Base-by-base conservation (phyloP, 1,140 invertebrate species). In the Calephelis virginiensis region DNA sequence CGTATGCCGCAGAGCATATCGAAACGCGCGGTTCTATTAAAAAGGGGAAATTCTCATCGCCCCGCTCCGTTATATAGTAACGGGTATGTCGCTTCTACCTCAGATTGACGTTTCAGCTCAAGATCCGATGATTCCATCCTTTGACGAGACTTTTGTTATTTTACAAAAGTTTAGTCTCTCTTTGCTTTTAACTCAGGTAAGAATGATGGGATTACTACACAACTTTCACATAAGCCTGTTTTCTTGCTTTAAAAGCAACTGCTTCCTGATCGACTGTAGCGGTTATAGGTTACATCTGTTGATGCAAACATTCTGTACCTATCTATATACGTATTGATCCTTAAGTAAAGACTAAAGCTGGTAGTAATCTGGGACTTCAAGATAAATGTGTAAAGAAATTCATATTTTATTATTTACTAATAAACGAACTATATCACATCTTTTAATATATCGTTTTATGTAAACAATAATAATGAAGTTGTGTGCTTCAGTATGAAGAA, bases 11-110 rank as follows among this genome's bases (percentile, higher is more conserved):
- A 6, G 53, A 37, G 9, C 53, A 56, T 56, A 28, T 28, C 28
- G 53, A 17, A 56, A 56, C 53, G 53, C 53, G 53, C 5, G 28
- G 17, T 10, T 56, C 17, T 17, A 56, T 12, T 53, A 53, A 14
- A 37, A 28, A 37, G 5, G 53, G 11, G 53, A 8, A 56, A 28
- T 28, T 56, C 53, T 37, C 53, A 56, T 37, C 53, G 28, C 40
- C 28, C 17, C 7, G 53, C 53, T 28, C 53, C 53, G 53, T 56
- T 56, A 56, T 56, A 10, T 17, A 56, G 28, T 56, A 28, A 28
- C 53, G 50, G 28, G 53, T 56, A 12, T 56, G 17, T 28, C 17
- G 10, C 17, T 28, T 56, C 53, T 56, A 43, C 40, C 40, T 43
- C 40, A 43, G 40, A 43, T 8, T 43, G 40, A 43, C 40, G 40